Percentiles rank a stretch among this genome's conserved stretches.
Conservation (phyloP, 2,797 vertebrate genomes). For the Cygnus olor region DNA sequence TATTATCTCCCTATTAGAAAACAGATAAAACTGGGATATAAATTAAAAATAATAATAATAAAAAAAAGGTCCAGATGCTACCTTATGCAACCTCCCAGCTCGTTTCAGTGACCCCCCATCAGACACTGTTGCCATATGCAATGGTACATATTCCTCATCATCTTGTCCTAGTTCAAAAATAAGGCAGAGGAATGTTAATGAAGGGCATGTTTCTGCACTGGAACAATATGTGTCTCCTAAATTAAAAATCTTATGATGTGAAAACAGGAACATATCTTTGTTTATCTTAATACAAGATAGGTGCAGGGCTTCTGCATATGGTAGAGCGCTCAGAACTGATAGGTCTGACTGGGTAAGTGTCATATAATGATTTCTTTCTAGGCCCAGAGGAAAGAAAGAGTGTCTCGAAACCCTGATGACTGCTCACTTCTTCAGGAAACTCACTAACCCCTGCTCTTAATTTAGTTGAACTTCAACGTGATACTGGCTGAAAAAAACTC, state of each 20-base stretch:
- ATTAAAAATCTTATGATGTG: neutral
- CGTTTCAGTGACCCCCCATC: neutral
- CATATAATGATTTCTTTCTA: neutral
- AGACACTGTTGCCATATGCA: rapidly evolving
- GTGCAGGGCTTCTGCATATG: neutral
- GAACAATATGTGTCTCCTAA: neutral
- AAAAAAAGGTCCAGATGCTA: neutral
- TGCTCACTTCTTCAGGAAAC: neutral
- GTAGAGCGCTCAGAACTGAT: neutral
- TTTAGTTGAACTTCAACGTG: neutral
- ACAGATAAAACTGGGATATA: neutral
- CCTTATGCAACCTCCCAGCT: neutral
- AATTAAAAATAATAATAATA: neutral
- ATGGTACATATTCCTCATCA: neutral
- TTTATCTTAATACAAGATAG: neutral
- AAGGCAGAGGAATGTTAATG: neutral
- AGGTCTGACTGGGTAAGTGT: neutral
- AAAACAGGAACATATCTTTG: neutral
- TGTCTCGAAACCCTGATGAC: neutral
- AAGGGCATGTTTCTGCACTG: neutral
- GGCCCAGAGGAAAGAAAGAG: neutral
- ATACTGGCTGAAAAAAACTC: neutral
- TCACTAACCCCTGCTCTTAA: neutral
- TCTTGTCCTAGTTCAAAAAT: neutral
- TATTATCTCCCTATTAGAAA: neutral